phyloP scores from a whole-genome alignment of 2,113 vertebrate genomes.

The Xyrauchen texanus region DNA sequence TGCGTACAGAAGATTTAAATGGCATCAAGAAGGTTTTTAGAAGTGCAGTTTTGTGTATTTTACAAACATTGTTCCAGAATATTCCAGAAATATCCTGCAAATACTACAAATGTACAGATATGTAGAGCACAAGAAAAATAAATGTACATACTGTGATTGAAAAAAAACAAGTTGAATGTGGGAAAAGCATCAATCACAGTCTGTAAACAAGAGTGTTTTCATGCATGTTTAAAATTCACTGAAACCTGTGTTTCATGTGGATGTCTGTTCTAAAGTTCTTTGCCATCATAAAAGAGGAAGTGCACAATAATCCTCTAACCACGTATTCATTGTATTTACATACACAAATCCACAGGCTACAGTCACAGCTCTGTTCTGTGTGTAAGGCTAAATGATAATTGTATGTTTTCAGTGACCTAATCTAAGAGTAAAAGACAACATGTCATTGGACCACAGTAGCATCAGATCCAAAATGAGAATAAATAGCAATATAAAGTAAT shows the following conservation, averaged over 20 bases:
- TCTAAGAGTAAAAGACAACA: background rate
- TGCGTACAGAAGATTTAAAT: background rate
- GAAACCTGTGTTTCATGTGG: background rate
- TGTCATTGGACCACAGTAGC: background rate
- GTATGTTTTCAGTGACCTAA: background rate
- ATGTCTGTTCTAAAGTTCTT: background rate
- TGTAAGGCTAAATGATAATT: background rate
- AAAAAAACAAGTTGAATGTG: no score
- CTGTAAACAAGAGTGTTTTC: background rate
- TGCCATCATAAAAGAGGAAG: conserved; percentile 22
- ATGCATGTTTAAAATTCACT: background rate
- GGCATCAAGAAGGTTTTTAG: background rate
- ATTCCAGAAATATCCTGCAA: background rate
- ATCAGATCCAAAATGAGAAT: background rate
- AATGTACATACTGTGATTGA: background rate
- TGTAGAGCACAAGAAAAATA: background rate
- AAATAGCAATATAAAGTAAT: background rate
- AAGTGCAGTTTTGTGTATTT: conserved; percentile 5
- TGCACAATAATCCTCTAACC: background rate
- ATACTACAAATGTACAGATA: no score
- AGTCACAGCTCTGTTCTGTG: background rate
- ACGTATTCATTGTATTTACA: conserved; percentile 21
- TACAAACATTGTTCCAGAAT: background rate
- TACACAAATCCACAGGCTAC: conserved; percentile 11
- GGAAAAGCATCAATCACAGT: background rate